Conservation (phyloP, 2,888 invertebrate species). For the Ernsta delagoae region DNA sequence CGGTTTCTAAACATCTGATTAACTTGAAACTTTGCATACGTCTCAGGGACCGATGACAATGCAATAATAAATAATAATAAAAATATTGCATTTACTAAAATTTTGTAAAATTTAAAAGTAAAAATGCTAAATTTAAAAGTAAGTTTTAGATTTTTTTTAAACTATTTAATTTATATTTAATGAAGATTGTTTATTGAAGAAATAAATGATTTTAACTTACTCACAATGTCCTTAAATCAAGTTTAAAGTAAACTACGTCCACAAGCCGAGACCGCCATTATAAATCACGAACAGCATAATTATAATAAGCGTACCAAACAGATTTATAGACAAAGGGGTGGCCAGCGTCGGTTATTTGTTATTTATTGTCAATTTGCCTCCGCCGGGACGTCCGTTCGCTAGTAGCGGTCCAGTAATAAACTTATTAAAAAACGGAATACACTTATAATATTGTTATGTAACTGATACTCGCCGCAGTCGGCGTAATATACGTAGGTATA, state of each 20-base stretch:
- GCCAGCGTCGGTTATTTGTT: slow-evolving; percentile 61
- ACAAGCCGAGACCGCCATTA: slow-evolving; percentile 33
- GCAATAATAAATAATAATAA: too few relatives aligned
- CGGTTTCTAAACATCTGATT: too few relatives aligned
- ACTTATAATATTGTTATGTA: slow-evolving; percentile 44
- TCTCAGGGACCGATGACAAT: too few relatives aligned
- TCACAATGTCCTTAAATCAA: slow-evolving; percentile 11
- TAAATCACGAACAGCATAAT: slow-evolving; percentile 43
- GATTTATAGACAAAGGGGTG: slow-evolving; percentile 55
- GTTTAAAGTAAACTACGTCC: slow-evolving; percentile 16
- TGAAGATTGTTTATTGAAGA: neutral
- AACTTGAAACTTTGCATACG: too few relatives aligned
- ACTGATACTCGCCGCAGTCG: too few relatives aligned
- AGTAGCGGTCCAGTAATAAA: slow-evolving; percentile 64
- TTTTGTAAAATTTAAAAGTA: too few relatives aligned
- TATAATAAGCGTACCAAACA: slow-evolving; percentile 43
- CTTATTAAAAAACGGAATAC: slow-evolving; percentile 59
- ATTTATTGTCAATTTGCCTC: slow-evolving; percentile 52
- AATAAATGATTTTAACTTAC: neutral
- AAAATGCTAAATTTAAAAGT: too few relatives aligned
- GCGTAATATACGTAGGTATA: too few relatives aligned
- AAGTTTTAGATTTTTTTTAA: too few relatives aligned
- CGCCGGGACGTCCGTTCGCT: slow-evolving; percentile 57
- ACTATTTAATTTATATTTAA: too few relatives aligned
- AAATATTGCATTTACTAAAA: too few relatives aligned